These are phyloP conservation scores for Melanargia galathea DNA, from an alignment of 2,888 invertebrate genomes.

Conservation along the genomic window DNA sequence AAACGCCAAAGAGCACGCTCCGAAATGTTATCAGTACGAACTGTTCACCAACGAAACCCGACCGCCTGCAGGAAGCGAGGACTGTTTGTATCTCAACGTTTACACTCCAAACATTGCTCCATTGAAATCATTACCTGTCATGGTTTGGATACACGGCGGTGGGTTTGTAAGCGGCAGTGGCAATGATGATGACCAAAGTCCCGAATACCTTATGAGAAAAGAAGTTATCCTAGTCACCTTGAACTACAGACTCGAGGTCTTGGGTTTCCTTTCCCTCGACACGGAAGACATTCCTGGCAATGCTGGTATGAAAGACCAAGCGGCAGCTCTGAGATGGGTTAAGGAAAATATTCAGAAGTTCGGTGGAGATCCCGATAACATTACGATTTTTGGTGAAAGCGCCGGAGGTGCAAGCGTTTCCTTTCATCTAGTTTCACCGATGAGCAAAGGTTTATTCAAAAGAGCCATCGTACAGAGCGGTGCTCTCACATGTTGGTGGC, in stretches of 20 bases:
- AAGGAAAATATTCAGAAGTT: slow-evolving; percentile 57
- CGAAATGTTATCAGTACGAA: slow-evolving; percentile 12
- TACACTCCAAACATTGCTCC: slow-evolving; percentile 11
- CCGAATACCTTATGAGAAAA: slow-evolving; percentile 56
- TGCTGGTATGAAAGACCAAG: slow-evolving; percentile 66
- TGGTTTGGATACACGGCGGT: slow-evolving; percentile 22
- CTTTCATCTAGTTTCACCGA: slow-evolving; percentile 51
- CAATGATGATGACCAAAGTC: slow-evolving; percentile 45
- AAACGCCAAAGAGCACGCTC: slow-evolving; percentile 11
- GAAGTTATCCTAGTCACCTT: slow-evolving; percentile 57
- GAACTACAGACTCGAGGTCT: slow-evolving; percentile 58
- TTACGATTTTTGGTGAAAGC: slow-evolving; percentile 59
- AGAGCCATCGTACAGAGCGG: slow-evolving; percentile 80
- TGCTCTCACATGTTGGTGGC: slow-evolving; percentile 69
- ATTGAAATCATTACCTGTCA: slow-evolving; percentile 3
- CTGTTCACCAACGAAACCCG: not conserved
- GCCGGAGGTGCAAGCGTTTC: slow-evolving; percentile 57
- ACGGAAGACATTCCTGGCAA: slow-evolving; percentile 54
- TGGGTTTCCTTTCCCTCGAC: slow-evolving; percentile 59
- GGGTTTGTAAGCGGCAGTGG: slow-evolving; percentile 13
- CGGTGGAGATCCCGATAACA: slow-evolving; percentile 61
- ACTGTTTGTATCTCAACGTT: slow-evolving; percentile 21
- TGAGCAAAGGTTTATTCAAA: slow-evolving; percentile 59
- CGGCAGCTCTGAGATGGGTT: slow-evolving; percentile 52
- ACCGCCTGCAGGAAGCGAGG: slow-evolving; percentile 3